phyloP scores from a whole-genome alignment of 2,797 vertebrate species.

The Artibeus lituratus region DNA sequence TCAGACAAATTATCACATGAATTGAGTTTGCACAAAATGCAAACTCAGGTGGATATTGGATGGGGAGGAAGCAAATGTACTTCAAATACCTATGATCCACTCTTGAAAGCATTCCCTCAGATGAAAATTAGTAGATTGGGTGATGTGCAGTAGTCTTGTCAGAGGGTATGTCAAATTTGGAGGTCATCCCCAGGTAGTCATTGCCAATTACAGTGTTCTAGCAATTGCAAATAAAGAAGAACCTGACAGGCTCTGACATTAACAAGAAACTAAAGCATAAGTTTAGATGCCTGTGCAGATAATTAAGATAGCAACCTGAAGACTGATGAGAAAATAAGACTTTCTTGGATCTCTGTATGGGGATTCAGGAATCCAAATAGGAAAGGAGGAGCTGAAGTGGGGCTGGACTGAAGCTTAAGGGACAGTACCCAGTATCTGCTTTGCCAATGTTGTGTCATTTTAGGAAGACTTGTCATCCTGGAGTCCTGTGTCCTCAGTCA shows the following conservation, averaged over 20 bases:
- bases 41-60: neutral
- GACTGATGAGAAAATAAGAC: neutral
- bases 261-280: neutral
- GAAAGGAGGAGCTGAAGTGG: neutral
- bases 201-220: neutral
- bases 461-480: no score
- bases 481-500: neutral
- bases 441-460: neutral
- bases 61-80: neutral
- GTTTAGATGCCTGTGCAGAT: neutral
- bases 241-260: neutral
- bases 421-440: neutral
- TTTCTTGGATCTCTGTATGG: neutral
- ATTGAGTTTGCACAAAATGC: neutral
- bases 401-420: neutral
- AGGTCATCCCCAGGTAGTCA: neutral
- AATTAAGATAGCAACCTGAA: neutral
- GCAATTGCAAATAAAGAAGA: neutral
- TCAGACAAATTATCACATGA: neutral
- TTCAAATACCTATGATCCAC: neutral
- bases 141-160: neutral
- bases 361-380: neutral
- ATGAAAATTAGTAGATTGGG: neutral
- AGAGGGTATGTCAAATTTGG: neutral
- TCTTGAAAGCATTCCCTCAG: neutral